Evolutionary conservation across 2,113 vertebrate species (phyloP).

Genomic region (Oreochromis tanganicae): DNA sequence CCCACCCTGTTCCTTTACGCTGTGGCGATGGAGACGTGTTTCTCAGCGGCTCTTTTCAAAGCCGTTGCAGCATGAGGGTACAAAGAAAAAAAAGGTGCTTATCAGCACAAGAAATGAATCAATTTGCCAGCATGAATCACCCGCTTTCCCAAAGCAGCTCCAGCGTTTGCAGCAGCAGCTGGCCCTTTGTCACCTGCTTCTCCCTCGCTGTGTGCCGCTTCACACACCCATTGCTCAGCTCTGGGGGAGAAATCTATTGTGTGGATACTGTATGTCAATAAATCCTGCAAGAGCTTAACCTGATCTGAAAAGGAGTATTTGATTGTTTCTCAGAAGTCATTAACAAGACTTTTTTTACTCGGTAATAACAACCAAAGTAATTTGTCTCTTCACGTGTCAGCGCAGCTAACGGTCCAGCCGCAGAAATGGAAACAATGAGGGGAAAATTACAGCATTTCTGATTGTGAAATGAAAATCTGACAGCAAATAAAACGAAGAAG

Average conservation of each 20-base stretch:
- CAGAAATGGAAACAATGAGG: fast-evolving
- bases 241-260: not conserved
- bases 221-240: not conserved
- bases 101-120: constrained; percentile 54
- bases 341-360: not conserved
- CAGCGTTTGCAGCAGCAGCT: constrained; percentile 27
- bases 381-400: not conserved
- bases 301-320: not conserved
- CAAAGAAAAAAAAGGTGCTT: constrained; percentile 24
- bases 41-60: constrained; percentile 15
- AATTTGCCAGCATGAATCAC: constrained; percentile 53
- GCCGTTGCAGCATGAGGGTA: not conserved
- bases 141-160: constrained; percentile 37
- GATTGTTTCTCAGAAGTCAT: not conserved
- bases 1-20: not conserved
- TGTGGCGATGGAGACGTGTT: not conserved
- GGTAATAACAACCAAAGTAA: not conserved
- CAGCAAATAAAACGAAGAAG: not conserved
- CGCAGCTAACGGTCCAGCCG: not conserved
- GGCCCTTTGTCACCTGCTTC: constrained; percentile 23
- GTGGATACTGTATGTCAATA: constrained; percentile 16
- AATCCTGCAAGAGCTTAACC: not conserved
- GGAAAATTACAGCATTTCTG: fast-evolving
- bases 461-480: not conserved
- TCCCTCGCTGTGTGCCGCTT: constrained; percentile 1